Evolutionary conservation across 2,888 invertebrate species (phyloP).

Genomic region (Metellina segmentata): DNA sequence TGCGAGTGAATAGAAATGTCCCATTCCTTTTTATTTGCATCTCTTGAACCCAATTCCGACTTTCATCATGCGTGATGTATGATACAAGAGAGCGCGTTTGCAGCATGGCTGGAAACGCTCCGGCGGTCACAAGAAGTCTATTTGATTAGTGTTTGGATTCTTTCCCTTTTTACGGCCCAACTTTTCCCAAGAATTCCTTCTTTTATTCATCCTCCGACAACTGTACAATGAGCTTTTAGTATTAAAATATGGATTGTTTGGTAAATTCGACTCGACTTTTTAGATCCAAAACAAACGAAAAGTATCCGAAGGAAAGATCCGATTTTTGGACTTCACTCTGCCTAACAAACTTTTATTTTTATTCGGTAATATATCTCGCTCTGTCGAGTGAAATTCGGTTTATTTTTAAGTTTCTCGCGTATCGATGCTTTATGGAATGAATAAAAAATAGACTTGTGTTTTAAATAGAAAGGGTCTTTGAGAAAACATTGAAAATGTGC

Average conservation of each 20-base stretch:
- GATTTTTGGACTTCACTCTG: not conserved
- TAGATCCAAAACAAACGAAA: too few species aligned
- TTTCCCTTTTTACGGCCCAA: not conserved
- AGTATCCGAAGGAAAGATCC: too few species aligned
- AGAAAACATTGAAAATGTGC: not conserved
- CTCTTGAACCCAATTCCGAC: conserved; percentile 2
- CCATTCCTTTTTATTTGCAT: conserved; percentile 18
- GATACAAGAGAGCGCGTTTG: too few species aligned
- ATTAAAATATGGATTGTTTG: not conserved
- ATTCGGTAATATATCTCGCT: not conserved
- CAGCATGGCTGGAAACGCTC: not conserved
- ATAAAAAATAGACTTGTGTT: not conserved
- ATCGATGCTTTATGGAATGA: not conserved
- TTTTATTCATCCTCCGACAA: not conserved
- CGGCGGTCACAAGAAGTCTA: not conserved
- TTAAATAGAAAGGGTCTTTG: not conserved
- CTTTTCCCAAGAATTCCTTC: not conserved
- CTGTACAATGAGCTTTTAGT: conserved; percentile 1
- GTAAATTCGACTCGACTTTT: conserved; percentile 1
- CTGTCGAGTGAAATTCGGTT: not conserved
- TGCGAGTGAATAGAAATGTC: not conserved
- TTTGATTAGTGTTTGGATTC: not conserved
- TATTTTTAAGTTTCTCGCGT: not conserved
- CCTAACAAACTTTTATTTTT: not conserved
- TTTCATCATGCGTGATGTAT: conserved; percentile 19